Evolutionary conservation across 2,797 vertebrate species (phyloP).

Genomic region (Falco biarmicus): DNA sequence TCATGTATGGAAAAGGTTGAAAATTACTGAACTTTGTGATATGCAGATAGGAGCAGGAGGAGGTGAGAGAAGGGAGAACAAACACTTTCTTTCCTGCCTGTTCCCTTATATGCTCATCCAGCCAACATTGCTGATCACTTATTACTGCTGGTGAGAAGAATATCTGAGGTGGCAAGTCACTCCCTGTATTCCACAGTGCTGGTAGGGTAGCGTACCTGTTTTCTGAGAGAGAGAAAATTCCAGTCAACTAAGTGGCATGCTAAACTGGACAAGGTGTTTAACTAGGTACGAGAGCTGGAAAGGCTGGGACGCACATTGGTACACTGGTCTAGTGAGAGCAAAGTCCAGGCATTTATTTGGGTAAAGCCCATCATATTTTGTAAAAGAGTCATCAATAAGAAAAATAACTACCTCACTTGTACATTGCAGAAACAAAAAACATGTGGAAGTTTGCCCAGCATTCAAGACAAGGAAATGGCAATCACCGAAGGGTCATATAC

Average conservation of each 20-base stretch:
- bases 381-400: background rate
- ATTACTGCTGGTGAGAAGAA: background rate
- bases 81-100: background rate
- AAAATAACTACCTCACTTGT: background rate
- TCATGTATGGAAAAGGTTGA: background rate
- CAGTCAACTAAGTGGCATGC: background rate
- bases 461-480: background rate
- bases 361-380: background rate
- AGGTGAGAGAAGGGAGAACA: background rate
- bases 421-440: background rate
- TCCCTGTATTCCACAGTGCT: background rate
- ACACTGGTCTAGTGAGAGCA: background rate
- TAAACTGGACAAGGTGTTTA: background rate
- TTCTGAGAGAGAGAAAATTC: background rate
- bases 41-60: background rate
- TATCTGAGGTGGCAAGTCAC: background rate
- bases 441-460: background rate
- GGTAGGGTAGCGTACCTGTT: background rate
- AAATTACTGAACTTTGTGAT: background rate
- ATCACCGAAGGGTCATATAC: background rate
- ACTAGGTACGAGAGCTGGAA: background rate
- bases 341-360: background rate
- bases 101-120: background rate
- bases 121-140: background rate
- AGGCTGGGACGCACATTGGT: background rate